Percentiles rank a stretch among this genome's conserved stretches.
Conservation (phyloP, 1,140 invertebrate species). For the Heliconius nattereri region DNA sequence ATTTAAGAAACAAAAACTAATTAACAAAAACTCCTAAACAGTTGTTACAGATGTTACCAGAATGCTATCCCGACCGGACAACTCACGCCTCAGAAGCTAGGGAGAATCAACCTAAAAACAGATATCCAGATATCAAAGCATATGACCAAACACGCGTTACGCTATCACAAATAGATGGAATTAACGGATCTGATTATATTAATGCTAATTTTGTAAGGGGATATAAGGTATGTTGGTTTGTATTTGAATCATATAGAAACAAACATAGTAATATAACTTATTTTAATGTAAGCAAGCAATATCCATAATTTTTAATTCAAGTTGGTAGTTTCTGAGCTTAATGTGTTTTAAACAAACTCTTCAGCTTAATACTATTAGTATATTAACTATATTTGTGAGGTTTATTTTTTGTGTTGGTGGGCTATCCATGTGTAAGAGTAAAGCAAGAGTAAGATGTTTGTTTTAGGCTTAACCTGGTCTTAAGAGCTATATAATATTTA, state of each 20-base stretch:
- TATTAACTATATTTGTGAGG: too few species aligned
- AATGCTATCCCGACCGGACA: constrained; percentile 92
- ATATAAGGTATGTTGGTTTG: constrained; percentile 84
- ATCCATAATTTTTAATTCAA: too few species aligned
- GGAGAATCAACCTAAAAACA: constrained; percentile 94
- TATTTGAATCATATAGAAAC: neutral
- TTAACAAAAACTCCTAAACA: constrained; percentile 34
- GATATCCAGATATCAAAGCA: constrained; percentile 94
- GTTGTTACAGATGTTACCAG: constrained; percentile 86
- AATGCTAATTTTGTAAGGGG: constrained; percentile 96
- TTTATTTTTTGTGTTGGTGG: too few species aligned
- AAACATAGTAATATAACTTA: too few species aligned
- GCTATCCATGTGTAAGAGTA: too few species aligned
- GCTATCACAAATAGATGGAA: constrained; percentile 87
- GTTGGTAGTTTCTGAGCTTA: too few species aligned
- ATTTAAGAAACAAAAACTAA: neutral
- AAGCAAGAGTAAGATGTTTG: too few species aligned
- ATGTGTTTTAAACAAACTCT: too few species aligned
- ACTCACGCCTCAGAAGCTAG: constrained; percentile 91
- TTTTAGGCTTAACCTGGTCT: too few species aligned
- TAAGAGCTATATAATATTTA: too few species aligned
- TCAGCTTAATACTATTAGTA: too few species aligned
- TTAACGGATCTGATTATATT: constrained; percentile 92
- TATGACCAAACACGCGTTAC: constrained; percentile 96
- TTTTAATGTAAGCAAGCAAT: too few species aligned